Evolutionary conservation across 2,888 invertebrate genomes (phyloP).

Genomic region (Caenorhabditis wallacei): DNA sequence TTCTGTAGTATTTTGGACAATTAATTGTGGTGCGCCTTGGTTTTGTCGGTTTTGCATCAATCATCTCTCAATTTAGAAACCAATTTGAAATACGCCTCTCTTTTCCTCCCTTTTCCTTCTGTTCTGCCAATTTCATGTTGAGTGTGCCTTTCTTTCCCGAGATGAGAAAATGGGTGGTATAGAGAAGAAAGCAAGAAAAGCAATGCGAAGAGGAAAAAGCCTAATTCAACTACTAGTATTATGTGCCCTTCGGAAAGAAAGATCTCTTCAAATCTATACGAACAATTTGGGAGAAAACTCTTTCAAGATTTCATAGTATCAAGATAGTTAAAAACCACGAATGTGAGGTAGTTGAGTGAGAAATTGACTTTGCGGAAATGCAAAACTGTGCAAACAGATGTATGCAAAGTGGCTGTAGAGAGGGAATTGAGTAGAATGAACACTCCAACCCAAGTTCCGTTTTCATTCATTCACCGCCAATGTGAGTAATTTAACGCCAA

Average conservation of each 20-base stretch:
- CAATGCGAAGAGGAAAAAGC: background rate
- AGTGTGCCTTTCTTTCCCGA: slow-evolving; percentile 26
- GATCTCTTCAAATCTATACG: slow-evolving; percentile 17
- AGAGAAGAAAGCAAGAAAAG: background rate
- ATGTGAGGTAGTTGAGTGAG: slow-evolving; percentile 1
- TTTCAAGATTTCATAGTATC: slow-evolving; percentile 5
- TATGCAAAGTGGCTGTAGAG: slow-evolving; percentile 55
- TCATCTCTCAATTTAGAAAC: slow-evolving; percentile 48
- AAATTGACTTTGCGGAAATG: slow-evolving; percentile 61
- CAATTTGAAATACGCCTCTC: slow-evolving; percentile 26
- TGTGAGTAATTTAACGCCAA: slow-evolving; percentile 46
- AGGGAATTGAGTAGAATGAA: slow-evolving; percentile 51
- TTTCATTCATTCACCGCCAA: slow-evolving; percentile 41
- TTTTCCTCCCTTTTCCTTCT: slow-evolving; percentile 17
- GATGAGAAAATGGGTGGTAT: slow-evolving; percentile 41
- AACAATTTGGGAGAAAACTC: slow-evolving; percentile 7
- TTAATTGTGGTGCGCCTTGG: background rate
- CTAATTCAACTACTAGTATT: slow-evolving; percentile 48
- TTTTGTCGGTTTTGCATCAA: slow-evolving; percentile 49
- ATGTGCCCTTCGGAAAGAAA: slow-evolving; percentile 32
- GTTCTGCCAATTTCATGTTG: slow-evolving; percentile 37
- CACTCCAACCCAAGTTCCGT: slow-evolving; percentile 53
- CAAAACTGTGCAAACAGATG: slow-evolving; percentile 60
- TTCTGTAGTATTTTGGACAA: too few species aligned
- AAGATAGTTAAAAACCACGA: background rate